phyloP scores from a whole-genome alignment of 2,113 vertebrate species.

The Cairina moschata region DNA sequence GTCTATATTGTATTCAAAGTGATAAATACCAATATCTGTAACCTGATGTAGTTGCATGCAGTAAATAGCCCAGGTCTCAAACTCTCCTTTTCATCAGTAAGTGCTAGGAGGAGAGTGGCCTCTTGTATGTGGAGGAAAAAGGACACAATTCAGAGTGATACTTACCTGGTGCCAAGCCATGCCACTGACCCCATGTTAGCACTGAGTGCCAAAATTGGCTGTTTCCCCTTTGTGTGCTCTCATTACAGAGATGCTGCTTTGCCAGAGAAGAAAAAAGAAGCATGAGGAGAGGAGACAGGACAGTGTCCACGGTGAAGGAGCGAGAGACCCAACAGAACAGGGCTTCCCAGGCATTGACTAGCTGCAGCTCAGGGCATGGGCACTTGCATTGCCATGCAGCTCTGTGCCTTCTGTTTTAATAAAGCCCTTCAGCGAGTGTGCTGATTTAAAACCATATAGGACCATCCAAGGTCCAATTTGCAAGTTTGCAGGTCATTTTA shows the following conservation, averaged over 20 bases:
- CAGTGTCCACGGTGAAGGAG: background rate
- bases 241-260: background rate
- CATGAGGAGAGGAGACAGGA: accelerated
- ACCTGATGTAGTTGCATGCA: background rate
- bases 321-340: background rate
- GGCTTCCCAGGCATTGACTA: background rate
- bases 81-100: background rate
- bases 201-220: background rate
- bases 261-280: background rate
- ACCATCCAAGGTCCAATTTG: background rate
- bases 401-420: background rate
- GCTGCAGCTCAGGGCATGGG: background rate
- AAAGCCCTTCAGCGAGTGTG: background rate
- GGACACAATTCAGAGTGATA: too few relatives aligned
- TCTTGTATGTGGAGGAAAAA: background rate
- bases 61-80: background rate
- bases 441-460: background rate
- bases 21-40: background rate
- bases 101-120: background rate
- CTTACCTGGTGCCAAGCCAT: background rate
- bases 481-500: background rate
- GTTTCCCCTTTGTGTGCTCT: background rate
- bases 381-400: background rate
- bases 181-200: background rate
- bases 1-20: background rate